Percentiles rank a stretch among this genome's conserved stretches.
phyloP scores from a whole-genome alignment of 1,140 invertebrate genomes.

The Drosophila tsacasi region DNA sequence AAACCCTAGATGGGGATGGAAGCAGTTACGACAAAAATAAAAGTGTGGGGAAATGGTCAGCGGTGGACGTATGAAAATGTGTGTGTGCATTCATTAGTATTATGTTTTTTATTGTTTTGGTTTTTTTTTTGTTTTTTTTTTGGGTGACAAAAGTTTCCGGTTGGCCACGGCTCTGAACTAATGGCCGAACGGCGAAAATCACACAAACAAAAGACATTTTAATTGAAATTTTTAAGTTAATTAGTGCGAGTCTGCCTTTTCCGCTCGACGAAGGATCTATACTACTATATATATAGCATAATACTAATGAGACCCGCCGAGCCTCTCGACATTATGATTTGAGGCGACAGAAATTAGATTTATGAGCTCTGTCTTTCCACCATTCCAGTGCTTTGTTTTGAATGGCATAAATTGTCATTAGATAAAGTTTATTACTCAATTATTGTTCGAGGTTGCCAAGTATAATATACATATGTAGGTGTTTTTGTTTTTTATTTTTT shows the following conservation, averaged over 20 bases:
- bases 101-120: neutral
- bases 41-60: slow-evolving; percentile 22
- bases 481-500: neutral
- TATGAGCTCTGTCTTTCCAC: slow-evolving; percentile 40
- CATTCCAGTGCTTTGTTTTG: slow-evolving; percentile 56
- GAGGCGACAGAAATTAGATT: slow-evolving; percentile 60
- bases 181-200: slow-evolving; percentile 64
- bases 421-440: slow-evolving; percentile 83
- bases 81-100: slow-evolving; percentile 75
- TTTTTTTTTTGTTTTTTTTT: slow-evolving; percentile 41
- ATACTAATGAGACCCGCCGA: slow-evolving; percentile 58
- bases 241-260: slow-evolving; percentile 70
- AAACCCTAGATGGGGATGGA: slow-evolving; percentile 25
- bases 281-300: neutral
- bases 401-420: slow-evolving; percentile 82
- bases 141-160: slow-evolving; percentile 82
- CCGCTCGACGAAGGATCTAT: slow-evolving; percentile 47
- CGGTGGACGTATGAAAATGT: slow-evolving; percentile 16
- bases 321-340: slow-evolving; percentile 62
- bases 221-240: slow-evolving; percentile 84
- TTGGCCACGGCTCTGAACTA: slow-evolving; percentile 77
- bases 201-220: slow-evolving; percentile 81
- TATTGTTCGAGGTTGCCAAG: slow-evolving; percentile 74
- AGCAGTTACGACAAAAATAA: slow-evolving; percentile 32
- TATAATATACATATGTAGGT: slow-evolving; percentile 19